Percentiles rank a stretch among this genome's conserved stretches.
phyloP scores from a whole-genome alignment of 2,888 invertebrate genomes.

The Hoplodrina blanda region DNA sequence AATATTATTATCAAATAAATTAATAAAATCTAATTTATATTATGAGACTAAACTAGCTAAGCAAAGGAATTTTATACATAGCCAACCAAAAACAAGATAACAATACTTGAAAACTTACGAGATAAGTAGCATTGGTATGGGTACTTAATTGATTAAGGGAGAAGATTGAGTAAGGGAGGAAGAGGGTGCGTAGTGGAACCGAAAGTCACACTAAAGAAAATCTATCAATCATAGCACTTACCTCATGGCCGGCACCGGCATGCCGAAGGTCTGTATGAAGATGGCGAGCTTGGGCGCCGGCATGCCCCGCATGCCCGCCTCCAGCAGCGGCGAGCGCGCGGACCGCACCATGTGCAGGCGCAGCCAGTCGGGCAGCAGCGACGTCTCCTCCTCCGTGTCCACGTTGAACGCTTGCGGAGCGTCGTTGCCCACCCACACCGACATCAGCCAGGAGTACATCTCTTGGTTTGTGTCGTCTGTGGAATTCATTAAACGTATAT shows the following conservation, averaged over 20 bases:
- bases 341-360: constrained; percentile 97
- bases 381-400: constrained; percentile 94
- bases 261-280: constrained; percentile 98
- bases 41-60: too few species aligned
- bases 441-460: constrained; percentile 92
- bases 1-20: too few species aligned
- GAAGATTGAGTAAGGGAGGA: too few species aligned
- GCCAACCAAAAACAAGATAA: too few species aligned
- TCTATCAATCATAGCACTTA: too few species aligned
- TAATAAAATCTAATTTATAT: too few species aligned
- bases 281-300: constrained; percentile 97
- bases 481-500: background rate
- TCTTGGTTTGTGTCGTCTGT: constrained; percentile 89
- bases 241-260: constrained; percentile 97
- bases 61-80: too few species aligned
- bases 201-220: too few species aligned
- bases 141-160: too few species aligned
- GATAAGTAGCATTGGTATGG: too few species aligned
- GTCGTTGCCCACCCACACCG: constrained; percentile 94
- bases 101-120: too few species aligned
- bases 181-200: too few species aligned
- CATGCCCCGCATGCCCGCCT: constrained; percentile 96
- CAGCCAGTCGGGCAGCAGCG: constrained; percentile 97
- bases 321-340: constrained; percentile 94
- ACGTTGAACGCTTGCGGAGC: constrained; percentile 94